Conservation (phyloP, 1,140 invertebrate genomes). For the Mycetomoellerius zeteki region DNA sequence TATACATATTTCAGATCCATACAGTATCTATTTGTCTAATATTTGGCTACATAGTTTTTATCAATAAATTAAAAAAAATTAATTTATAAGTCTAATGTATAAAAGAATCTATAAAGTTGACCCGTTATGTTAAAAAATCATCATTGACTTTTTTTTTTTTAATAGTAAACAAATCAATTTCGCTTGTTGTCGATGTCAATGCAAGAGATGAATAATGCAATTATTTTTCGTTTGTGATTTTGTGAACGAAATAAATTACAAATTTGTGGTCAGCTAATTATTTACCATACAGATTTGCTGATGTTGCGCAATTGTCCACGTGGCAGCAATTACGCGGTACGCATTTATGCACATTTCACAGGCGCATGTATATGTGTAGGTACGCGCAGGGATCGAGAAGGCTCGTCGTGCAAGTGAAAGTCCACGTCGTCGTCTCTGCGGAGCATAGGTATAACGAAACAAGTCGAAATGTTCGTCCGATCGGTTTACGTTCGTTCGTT, state of each 20-base stretch:
- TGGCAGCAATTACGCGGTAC: slow-evolving; percentile 1
- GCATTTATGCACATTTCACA: not conserved
- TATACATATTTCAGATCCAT: too few species aligned
- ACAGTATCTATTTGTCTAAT: too few species aligned
- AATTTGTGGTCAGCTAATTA: slow-evolving; percentile 4
- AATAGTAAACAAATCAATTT: not conserved
- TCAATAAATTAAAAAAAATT: too few species aligned
- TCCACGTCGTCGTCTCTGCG: slow-evolving; percentile 11
- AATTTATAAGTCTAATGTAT: not conserved
- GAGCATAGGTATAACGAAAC: slow-evolving; percentile 18
- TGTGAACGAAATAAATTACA: not conserved
- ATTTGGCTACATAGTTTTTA: too few species aligned
- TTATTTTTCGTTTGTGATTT: not conserved
- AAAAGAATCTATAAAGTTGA: not conserved
- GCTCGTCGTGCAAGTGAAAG: slow-evolving; percentile 47
- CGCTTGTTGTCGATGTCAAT: not conserved
- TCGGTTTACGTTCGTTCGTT: slow-evolving; percentile 20
- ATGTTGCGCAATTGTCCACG: slow-evolving; percentile 18
- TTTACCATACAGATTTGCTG: slow-evolving; percentile 16
- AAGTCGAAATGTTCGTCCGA: slow-evolving; percentile 35
- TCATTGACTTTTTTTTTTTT: not conserved
- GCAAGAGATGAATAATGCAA: not conserved
- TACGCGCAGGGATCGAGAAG: not conserved
- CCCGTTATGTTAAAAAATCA: not conserved
- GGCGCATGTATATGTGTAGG: not conserved